Percentiles rank a stretch among this genome's conserved stretches.
Evolutionary conservation across 2,797 vertebrate genomes (phyloP).

Genomic region (Paguma larvata): DNA sequence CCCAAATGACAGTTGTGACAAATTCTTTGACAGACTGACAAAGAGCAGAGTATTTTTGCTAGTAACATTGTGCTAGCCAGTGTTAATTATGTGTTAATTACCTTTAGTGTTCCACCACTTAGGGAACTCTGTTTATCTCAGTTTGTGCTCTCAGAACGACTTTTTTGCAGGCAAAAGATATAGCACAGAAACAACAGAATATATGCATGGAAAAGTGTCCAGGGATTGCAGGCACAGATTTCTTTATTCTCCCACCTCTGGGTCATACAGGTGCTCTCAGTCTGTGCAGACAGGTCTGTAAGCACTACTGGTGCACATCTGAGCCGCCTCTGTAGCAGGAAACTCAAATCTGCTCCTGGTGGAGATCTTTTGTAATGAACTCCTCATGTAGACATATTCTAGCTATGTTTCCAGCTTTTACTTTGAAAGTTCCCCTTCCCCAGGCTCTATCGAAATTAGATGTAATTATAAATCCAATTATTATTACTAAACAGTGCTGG

Average conservation of each 20-base stretch:
- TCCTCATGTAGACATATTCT: background rate
- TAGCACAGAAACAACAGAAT: background rate
- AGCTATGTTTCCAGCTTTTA: background rate
- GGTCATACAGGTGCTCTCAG: background rate
- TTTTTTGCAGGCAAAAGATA: background rate
- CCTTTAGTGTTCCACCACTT: background rate
- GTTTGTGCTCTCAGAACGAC: background rate
- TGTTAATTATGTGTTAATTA: slow-evolving; percentile 1
- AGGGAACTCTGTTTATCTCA: background rate
- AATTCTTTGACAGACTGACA: slow-evolving; percentile 1
- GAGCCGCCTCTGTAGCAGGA: background rate
- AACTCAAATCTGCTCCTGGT: background rate
- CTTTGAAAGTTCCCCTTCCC: background rate
- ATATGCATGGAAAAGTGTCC: background rate
- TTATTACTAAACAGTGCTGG: slow-evolving; percentile 33
- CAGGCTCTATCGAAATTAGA: background rate
- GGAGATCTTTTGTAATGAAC: background rate
- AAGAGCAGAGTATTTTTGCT: background rate
- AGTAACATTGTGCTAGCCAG: background rate
- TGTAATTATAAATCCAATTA: slow-evolving; percentile 53
- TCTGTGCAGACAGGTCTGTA: background rate
- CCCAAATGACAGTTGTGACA: background rate
- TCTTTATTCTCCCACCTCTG: background rate
- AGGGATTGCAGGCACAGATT: background rate
- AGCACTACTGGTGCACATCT: background rate